Evolutionary conservation across 2,797 vertebrate genomes (phyloP), one percentile per base, ranked within the genome.

Genomic region (Steatocranus sp.): DNA sequence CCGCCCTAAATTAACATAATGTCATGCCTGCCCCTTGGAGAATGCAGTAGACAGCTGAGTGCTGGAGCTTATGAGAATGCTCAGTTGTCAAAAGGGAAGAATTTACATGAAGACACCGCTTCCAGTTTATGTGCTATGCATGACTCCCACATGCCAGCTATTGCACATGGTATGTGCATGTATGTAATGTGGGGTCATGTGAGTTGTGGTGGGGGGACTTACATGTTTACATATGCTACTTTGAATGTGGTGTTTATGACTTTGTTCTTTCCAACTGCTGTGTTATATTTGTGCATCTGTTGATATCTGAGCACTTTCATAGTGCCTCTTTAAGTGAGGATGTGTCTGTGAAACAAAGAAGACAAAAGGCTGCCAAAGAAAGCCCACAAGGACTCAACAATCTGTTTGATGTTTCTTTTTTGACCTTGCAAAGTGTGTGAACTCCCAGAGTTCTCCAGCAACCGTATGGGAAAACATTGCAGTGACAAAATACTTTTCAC

Each of bases 41-140:
- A 95, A 95, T 95, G 95, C 96, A 94, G 92, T 95, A 95, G 95
- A 95, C 95, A 97, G 86, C 93, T 95, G 94, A 96, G 94, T 96
- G 94, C 91, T 88, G 91, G 90, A 94, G 91, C 95, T 94, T 93
- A 94, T 91, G 89, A 93, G 91, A 96, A 93, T 91, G 89, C 92
- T 92, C 83, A 95, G 92, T 96, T 96, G 94, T 92, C 93, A 90
- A 89, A 91, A 94, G 94, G 91, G 91, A 92, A 93, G 92, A 96
- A 96, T 96, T 96, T 96, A 95, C 94, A 95, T 95, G 93, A 96
- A 93, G 88, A 90, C 92, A 92, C 93, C 86, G 95, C 95, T 95
- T 95, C 94, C 94, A 95, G 94, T 96, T 97, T 95, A 95, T 95
- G 93, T 93, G 95, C 93, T 90, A 89, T 90, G 89, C 93, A 95